Evolutionary conservation across 2,888 invertebrate genomes (phyloP).

Genomic region (Holacanthella duospinosa): DNA sequence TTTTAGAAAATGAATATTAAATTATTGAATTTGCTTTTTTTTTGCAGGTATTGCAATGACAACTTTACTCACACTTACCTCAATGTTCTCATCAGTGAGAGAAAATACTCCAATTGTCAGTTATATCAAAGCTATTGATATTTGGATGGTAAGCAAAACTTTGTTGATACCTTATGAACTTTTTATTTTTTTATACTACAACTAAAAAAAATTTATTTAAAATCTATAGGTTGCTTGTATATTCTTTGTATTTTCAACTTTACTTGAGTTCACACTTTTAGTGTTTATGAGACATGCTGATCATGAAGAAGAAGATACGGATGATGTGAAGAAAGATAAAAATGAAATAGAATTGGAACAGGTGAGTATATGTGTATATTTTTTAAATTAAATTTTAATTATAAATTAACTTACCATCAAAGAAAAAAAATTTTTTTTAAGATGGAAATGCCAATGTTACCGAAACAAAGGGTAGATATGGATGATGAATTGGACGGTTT

Average conservation of each 20-base stretch:
- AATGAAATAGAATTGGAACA: not conserved
- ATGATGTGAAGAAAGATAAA: not conserved
- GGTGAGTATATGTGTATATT: not conserved
- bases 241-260: conserved; percentile 29
- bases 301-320: not conserved
- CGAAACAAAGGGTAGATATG: not conserved
- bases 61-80: conserved; percentile 29
- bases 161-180: not conserved
- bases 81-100: conserved; percentile 33
- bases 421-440: not conserved
- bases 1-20: too few species aligned
- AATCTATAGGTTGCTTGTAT: conserved; percentile 15
- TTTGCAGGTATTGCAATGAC: conserved; percentile 33
- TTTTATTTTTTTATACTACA: not conserved
- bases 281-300: conserved; percentile 1
- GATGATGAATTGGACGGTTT: not conserved
- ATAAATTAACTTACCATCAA: not conserved
- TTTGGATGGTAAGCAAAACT: conserved; percentile 20
- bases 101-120: conserved; percentile 29
- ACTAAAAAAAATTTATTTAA: not conserved
- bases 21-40: too few species aligned
- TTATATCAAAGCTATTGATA: conserved; percentile 29
- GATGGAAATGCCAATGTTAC: not conserved
- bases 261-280: conserved; percentile 12
- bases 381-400: not conserved